Evolutionary conservation across 2,113 vertebrate genomes (phyloP).

Genomic region (Haemorhous mexicanus): DNA sequence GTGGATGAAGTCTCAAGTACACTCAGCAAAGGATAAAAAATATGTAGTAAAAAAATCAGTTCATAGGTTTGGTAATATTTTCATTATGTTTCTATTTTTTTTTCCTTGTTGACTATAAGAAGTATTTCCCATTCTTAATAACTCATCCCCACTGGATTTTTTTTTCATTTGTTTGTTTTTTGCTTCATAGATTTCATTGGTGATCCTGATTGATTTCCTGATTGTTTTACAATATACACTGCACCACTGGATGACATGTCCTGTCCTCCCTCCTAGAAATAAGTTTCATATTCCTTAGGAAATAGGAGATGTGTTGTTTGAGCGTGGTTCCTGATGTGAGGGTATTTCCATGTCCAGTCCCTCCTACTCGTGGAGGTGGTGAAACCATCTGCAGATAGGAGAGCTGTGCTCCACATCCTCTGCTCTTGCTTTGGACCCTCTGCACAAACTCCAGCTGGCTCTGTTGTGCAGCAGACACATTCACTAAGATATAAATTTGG

Average conservation of each 20-base stretch:
- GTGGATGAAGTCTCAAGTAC: not conserved
- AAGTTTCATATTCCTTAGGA: not conserved
- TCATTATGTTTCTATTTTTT: not conserved
- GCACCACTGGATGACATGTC: fast-evolving
- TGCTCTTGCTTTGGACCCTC: not conserved
- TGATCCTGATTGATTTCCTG: too few relatives aligned
- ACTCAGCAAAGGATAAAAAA: not conserved
- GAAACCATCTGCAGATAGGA: not conserved
- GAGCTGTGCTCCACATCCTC: fast-evolving
- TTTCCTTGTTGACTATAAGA: not conserved
- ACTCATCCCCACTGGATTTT: fast-evolving
- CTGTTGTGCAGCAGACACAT: not conserved
- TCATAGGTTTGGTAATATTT: not conserved
- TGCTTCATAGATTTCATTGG: too few relatives aligned
- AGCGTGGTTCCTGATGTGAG: fast-evolving
- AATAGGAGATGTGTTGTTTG: fast-evolving
- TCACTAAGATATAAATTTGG: not conserved
- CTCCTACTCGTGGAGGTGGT: fast-evolving
- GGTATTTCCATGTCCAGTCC: not conserved
- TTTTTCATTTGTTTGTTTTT: not conserved
- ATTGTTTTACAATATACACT: fast-evolving
- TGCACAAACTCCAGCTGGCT: not conserved
- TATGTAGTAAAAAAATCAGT: not conserved
- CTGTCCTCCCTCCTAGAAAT: not conserved
- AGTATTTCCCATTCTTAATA: not conserved